Evolutionary conservation across 2,113 vertebrate genomes (phyloP).

Genomic region (Prunella fulvescens): DNA sequence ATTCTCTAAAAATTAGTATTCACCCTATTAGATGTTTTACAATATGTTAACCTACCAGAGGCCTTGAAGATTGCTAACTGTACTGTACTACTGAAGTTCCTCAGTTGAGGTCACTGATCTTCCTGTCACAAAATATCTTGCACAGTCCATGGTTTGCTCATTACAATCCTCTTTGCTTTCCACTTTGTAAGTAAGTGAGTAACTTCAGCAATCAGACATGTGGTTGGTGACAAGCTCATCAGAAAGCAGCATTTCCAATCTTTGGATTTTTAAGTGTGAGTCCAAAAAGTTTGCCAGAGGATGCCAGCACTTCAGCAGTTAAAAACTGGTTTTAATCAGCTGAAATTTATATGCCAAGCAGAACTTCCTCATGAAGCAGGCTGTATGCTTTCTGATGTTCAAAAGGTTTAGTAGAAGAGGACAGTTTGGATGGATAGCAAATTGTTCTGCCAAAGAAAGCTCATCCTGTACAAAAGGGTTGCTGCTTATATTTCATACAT

Average conservation of each 20-base stretch:
- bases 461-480: background rate
- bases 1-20: background rate
- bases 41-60: background rate
- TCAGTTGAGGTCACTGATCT: background rate
- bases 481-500: background rate
- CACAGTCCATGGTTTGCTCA: background rate
- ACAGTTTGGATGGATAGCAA: background rate
- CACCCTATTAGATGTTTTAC: background rate
- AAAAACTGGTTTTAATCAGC: background rate
- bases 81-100: background rate
- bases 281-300: background rate
- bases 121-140: background rate
- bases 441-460: background rate
- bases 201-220: background rate
- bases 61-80: background rate
- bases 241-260: background rate
- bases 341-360: background rate
- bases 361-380: background rate
- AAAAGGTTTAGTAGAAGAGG: background rate
- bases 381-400: background rate
- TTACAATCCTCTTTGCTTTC: background rate
- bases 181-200: background rate
- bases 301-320: background rate
- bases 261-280: background rate
- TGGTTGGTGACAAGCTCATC: background rate